Base-by-base conservation (phyloP, 2,888 invertebrate species). In the Acrocyrtus sp. region DNA sequence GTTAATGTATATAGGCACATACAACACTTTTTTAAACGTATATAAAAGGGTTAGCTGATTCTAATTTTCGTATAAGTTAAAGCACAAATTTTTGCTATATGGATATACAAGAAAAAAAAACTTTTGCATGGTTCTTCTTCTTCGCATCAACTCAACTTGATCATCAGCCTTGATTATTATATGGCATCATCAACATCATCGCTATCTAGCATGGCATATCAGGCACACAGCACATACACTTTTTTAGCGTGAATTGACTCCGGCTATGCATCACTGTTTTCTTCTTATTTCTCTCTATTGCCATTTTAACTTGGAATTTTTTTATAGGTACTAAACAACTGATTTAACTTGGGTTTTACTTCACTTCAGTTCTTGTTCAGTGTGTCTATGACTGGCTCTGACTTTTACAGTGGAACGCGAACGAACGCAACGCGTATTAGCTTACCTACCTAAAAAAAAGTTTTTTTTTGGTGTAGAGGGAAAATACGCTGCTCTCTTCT, bases 111-210 rank as follows among this genome's bases (percentile, higher is more conserved):
- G 34, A 12, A 12, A 34, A 34, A 34, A 34, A 34, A 34, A 34
- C 12, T 34, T 34, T 34, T 34, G 22, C 50, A 50, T 22, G 22
- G 34, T 12, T 34, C 54, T 54, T 54, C 54, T 54, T 21, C 26
- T 54, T 54, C 54, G 54, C 34, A 54, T 54, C 54, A 54, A 34
- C 54, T 34, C 54, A 54, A 54, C 54, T 54, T 45, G 45, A 58
- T 58, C 45, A 60, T 60, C 34, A 48, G 27, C 26, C 54, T 63
- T 21, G 41, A 26, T 56, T 17, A 54, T 63, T 63, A 63, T 53
- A 61, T 63, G 62, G 53, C 62, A 63, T 61, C 50, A 61, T 17
- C 34, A 50, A 15, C 58, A 60, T 47, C 17, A n/a, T 48, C n/a
- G n/a, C 45, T 45, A n/a, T 45, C 4, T 12, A 6, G 45, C 45